These are phyloP conservation scores for Drosophila stalkeri DNA, from an alignment of 2,888 invertebrate species.

Conservation along the genomic window DNA sequence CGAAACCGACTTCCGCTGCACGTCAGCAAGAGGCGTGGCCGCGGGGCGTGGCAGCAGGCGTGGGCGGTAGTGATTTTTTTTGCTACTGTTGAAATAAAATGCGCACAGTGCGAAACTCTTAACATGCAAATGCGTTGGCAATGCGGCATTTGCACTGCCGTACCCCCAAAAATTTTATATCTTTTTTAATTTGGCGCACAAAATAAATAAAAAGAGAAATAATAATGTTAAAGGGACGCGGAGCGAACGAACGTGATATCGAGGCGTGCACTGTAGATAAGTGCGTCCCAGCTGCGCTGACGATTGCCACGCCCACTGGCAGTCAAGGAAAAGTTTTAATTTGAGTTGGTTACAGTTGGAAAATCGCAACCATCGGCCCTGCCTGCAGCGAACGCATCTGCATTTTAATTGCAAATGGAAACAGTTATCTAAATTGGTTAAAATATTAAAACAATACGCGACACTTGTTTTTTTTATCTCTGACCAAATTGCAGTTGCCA, in stretches of 20 bases:
- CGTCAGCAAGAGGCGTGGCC: conserved; percentile 47
- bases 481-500: conserved; percentile 40
- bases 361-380: conserved; percentile 49
- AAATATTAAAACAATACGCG: conserved; percentile 77
- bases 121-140: conserved; percentile 73
- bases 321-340: conserved; percentile 78
- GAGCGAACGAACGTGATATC: conserved; percentile 69
- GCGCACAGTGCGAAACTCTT: conserved; percentile 77
- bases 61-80: not conserved
- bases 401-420: conserved; percentile 84
- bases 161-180: conserved; percentile 56
- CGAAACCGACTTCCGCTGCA: conserved; percentile 53
- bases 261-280: conserved; percentile 71
- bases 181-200: conserved; percentile 69
- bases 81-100: conserved; percentile 52
- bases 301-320: conserved; percentile 57
- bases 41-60: conserved; percentile 1
- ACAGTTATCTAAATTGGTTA: conserved; percentile 83
- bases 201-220: conserved; percentile 17
- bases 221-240: not conserved
- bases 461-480: conserved; percentile 40
- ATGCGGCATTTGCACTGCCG: conserved; percentile 19
- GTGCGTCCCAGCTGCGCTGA: conserved; percentile 61
- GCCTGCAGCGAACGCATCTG: conserved; percentile 57
- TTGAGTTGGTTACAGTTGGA: conserved; percentile 66